Percentiles rank a stretch among this genome's conserved stretches.
phyloP scores from a whole-genome alignment of 2,888 invertebrate species.

The Clivina fossor region DNA sequence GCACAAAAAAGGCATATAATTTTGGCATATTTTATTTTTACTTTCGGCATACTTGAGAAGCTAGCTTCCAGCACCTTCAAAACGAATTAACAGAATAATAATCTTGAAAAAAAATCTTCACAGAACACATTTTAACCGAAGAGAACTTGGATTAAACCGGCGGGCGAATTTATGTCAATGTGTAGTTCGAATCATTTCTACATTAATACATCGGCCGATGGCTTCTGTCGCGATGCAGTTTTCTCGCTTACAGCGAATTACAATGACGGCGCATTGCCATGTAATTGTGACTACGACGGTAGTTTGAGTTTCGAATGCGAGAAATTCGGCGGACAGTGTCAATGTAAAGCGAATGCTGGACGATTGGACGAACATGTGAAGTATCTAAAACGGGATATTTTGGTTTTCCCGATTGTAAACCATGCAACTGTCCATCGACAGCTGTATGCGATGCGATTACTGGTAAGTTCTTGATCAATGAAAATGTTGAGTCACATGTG shows the following conservation, averaged over 20 bases:
- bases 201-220: conserved; percentile 67
- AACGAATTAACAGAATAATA: no score
- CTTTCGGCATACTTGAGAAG: no score
- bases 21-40: no score
- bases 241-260: conserved; percentile 94
- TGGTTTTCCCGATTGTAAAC: conserved; percentile 92
- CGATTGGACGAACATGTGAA: conserved; percentile 85
- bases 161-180: conserved; percentile 82
- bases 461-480: no score
- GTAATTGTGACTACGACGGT: conserved; percentile 87
- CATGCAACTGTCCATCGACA: conserved; percentile 82
- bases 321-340: conserved; percentile 94
- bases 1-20: no score
- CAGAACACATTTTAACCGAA: conserved; percentile 69
- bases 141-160: conserved; percentile 81
- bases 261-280: conserved; percentile 89
- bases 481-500: no score
- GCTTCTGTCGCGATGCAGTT: conserved; percentile 51
- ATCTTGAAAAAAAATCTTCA: no score
- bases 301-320: conserved; percentile 86
- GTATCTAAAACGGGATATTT: conserved; percentile 87
- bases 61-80: no score
- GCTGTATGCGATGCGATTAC: conserved; percentile 77
- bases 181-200: conserved; percentile 88
- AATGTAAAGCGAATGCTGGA: conserved; percentile 87